Conservation (phyloP, 2,888 invertebrate species). For the Dromius quadrimaculatus region DNA sequence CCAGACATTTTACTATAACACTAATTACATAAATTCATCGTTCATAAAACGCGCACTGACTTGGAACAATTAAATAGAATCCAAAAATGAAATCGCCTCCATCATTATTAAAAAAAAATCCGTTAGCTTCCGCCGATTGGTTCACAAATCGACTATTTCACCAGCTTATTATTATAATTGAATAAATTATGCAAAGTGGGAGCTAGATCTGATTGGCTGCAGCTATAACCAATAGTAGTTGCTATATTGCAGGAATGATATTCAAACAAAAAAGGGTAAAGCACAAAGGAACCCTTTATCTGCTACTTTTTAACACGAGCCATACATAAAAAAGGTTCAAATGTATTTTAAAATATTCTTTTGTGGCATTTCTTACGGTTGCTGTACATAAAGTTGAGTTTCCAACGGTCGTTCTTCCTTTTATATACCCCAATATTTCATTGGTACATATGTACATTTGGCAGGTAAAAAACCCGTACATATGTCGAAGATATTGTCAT, state of each 20-base stretch:
- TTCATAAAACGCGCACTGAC: constrained; percentile 43
- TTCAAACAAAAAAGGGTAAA: constrained; percentile 47
- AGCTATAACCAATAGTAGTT: constrained; percentile 26
- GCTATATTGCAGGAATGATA: constrained; percentile 11
- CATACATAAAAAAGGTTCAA: constrained; percentile 58
- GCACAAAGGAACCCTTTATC: constrained; percentile 56
- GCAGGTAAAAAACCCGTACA: constrained; percentile 43
- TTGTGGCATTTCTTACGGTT: constrained; percentile 45
- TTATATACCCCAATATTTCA: constrained; percentile 35
- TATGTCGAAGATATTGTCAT: constrained; percentile 19
- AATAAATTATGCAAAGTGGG: constrained; percentile 50
- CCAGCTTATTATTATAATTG: constrained; percentile 41
- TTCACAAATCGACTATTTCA: constrained; percentile 26
- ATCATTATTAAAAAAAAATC: constrained; percentile 38
- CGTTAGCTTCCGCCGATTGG: constrained; percentile 33
- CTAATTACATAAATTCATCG: constrained; percentile 49
- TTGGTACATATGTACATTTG: constrained; percentile 43
- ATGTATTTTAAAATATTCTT: constrained; percentile 56
- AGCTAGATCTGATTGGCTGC: constrained; percentile 33
- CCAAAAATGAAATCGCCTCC: constrained; percentile 38
- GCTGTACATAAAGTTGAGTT: background rate
- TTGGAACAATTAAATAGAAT: constrained; percentile 47
- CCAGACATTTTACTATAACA: constrained; percentile 22
- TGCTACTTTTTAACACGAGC: constrained; percentile 62
- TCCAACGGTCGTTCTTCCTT: constrained; percentile 16